Base-by-base conservation (phyloP, 2,888 invertebrate species). In the Emmelina monodactyla region DNA sequence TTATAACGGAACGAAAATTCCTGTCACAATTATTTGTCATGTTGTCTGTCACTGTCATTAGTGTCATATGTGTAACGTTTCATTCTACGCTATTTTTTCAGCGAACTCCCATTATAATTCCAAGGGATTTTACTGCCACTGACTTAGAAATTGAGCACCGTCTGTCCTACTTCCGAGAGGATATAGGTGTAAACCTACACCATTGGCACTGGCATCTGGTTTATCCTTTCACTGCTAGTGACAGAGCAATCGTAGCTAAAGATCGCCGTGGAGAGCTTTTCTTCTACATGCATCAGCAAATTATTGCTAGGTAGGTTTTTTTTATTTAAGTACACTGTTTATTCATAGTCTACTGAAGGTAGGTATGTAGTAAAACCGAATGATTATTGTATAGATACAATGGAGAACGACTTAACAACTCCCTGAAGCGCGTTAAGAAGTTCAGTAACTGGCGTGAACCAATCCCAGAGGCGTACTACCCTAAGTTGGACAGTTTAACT, bases 181-280 rank as follows among this genome's bases (percentile, higher is more conserved):
- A 92, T 56, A 64, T 89, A 28, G 89, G 89, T n/a, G 70, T 90
- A 40, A 91, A 91, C 63, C 80, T 89, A 22, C 91, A 91, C 57
- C 90, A 91, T 53, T 91, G 89, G 73, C 90, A 91, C 52, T 91
- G 90, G 91, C 91, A 91, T 76, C 78, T 91, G 40, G 88, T 91
- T 0, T 91, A 89, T 55, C 90, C 90, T 0, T 85, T 85, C 52
- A 81, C 84, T 22, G 83, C 70, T 19, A 79, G 82, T 12, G 53
- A 57, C 10, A 58, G 57, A 30, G 64, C 71, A 28, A 84, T 90
- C 28, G 89, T 92, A 3, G 80, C 81, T 32, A 91, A 92, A 57
- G 88, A 91, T 56, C 82, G 91, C 35, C 84, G 90, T 19, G 91
- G 91, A 16, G 91, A 91, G 67, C 70, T 91, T 0, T 91, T 91